phyloP scores from a whole-genome alignment of 2,113 vertebrate genomes.

The Microcebus ravelobensis region DNA sequence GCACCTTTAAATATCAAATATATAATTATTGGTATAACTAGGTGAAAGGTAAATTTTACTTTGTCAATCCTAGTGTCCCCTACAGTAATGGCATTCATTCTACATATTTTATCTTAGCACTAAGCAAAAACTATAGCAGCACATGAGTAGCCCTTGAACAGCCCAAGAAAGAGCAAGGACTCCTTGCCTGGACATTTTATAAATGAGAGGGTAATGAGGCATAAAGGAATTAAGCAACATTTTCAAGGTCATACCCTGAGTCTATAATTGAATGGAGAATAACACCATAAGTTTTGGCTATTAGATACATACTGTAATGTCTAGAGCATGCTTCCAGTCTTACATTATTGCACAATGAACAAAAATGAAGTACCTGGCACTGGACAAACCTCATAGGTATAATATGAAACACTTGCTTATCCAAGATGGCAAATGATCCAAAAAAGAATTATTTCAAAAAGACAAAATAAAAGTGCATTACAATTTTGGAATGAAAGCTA shows the following conservation, averaged over 20 bases:
- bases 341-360: not conserved
- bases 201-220: conserved; percentile 50
- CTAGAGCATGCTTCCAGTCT: not conserved
- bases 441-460: not conserved
- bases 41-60: not conserved
- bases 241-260: conserved; percentile 63
- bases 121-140: not conserved
- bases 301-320: conserved; percentile 26
- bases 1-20: not conserved
- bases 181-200: not conserved
- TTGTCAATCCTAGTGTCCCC: not conserved
- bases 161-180: not conserved
- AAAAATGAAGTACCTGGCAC: not conserved
- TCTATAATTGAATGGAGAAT: conserved; percentile 52
- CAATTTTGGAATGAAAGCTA: not conserved
- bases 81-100: not conserved
- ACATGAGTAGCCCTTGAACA: not conserved
- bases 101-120: not conserved
- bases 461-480: not conserved
- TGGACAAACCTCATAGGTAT: not conserved
- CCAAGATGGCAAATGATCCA: not conserved
- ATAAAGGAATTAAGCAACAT: conserved; percentile 38
- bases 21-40: not conserved
- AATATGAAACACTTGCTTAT: not conserved
- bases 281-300: conserved; percentile 32